Percentiles rank a stretch among this genome's conserved stretches.
Conservation (phyloP, 1,140 invertebrate genomes). For the Philopotamus ludificatus region DNA sequence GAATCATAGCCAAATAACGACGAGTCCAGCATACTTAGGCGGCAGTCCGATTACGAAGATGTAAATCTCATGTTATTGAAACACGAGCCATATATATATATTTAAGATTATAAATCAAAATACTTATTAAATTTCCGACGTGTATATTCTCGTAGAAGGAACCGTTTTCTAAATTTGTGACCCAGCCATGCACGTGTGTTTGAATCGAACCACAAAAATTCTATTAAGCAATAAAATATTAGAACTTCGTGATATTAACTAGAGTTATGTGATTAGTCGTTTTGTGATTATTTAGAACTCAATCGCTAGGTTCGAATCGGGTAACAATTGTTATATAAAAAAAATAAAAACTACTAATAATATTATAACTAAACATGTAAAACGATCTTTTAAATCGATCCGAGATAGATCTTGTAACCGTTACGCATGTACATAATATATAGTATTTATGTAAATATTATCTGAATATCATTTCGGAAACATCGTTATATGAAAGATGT, state of each 20-base stretch:
- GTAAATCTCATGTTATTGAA: slow-evolving; percentile 3
- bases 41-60: slow-evolving; percentile 20
- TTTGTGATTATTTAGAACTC: not conserved
- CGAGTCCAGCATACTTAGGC: not conserved
- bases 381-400: not conserved
- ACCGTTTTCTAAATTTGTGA: not conserved
- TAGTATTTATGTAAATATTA: not conserved
- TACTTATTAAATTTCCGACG: not conserved
- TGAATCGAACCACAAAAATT: not conserved
- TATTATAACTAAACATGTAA: not conserved
- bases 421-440: not conserved
- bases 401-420: not conserved
- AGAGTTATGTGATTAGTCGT: not conserved
- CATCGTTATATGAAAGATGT: not conserved
- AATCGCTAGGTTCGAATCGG: not conserved
- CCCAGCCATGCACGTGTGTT: too few species aligned
- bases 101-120: not conserved
- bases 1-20: slow-evolving; percentile 34
- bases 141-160: not conserved
- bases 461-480: not conserved
- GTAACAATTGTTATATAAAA: too few species aligned
- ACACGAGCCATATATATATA: not conserved
- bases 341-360: not conserved
- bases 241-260: not conserved
- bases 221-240: not conserved